phyloP scores from a whole-genome alignment of 2,113 vertebrate species.

The Paratilapia polleni region DNA sequence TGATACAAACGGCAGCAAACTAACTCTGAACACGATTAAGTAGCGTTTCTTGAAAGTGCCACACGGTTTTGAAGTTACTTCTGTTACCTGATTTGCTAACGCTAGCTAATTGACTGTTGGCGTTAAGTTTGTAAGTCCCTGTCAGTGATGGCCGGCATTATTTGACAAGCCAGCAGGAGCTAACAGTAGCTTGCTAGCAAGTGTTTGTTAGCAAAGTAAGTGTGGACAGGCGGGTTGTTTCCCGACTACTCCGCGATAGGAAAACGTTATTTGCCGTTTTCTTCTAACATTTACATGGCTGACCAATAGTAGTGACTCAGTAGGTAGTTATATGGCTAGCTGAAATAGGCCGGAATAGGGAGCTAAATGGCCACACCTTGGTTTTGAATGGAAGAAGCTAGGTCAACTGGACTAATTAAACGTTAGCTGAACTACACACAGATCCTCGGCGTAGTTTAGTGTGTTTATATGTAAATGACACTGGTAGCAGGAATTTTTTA shows the following conservation, averaged over 20 bases:
- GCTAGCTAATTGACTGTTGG: constrained; percentile 59
- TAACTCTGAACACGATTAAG: background rate
- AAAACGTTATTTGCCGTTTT: constrained; percentile 30
- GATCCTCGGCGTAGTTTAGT: background rate
- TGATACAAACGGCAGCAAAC: too few species aligned
- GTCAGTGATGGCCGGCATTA: constrained; percentile 66
- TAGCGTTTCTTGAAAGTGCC: background rate
- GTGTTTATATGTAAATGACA: constrained; percentile 1
- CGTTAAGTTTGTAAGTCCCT: constrained; percentile 70
- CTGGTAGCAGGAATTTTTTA: background rate
- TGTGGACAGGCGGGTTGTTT: constrained; percentile 55
- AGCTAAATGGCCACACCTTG: constrained; percentile 78
- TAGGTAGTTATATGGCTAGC: background rate
- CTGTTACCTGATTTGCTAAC: constrained; percentile 51
- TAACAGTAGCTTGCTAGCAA: constrained; percentile 54
- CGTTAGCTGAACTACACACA: background rate
- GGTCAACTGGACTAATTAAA: constrained; percentile 40
- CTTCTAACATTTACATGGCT: background rate
- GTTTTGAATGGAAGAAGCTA: constrained; percentile 70
- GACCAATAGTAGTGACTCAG: background rate
- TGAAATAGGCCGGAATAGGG: constrained; percentile 52
- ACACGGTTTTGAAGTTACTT: constrained; percentile 11
- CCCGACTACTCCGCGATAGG: constrained; percentile 2
- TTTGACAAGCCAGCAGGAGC: constrained; percentile 63
- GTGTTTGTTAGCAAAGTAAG: constrained; percentile 58